Evolutionary conservation across 2,113 vertebrate genomes (phyloP).

Genomic region (Coturnix japonica): DNA sequence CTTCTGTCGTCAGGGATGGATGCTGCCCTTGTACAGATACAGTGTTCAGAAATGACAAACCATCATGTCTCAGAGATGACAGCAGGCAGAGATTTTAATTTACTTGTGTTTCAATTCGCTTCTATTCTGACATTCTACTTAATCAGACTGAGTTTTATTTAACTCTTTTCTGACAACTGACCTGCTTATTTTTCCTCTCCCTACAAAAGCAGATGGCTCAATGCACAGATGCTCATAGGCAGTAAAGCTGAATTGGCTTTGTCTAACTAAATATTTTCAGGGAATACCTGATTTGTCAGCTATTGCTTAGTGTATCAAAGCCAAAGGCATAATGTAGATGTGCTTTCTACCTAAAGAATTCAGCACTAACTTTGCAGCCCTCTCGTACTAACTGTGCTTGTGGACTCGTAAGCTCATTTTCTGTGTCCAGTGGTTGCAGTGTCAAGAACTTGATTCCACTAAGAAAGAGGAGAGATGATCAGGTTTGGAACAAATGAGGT

Average conservation of each 20-base stretch:
- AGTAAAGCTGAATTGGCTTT: constrained; percentile 44
- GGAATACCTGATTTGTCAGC: neutral
- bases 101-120: neutral
- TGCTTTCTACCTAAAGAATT: neutral
- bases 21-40: neutral
- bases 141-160: constrained; percentile 12
- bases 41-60: neutral
- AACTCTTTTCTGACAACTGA: neutral
- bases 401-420: neutral
- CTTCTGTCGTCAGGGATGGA: neutral
- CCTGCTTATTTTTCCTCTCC: neutral
- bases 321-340: neutral
- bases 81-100: neutral
- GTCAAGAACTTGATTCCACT: neutral
- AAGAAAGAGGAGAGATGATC: neutral
- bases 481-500: neutral
- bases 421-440: neutral
- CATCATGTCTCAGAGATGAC: neutral
- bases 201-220: constrained; percentile 34
- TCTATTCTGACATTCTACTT: neutral
- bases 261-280: constrained; percentile 33
- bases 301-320: neutral
- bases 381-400: neutral
- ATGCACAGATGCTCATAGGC: neutral
- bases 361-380: neutral